phyloP scores from a whole-genome alignment of 2,797 vertebrate genomes.

The Darevskia mixta region DNA sequence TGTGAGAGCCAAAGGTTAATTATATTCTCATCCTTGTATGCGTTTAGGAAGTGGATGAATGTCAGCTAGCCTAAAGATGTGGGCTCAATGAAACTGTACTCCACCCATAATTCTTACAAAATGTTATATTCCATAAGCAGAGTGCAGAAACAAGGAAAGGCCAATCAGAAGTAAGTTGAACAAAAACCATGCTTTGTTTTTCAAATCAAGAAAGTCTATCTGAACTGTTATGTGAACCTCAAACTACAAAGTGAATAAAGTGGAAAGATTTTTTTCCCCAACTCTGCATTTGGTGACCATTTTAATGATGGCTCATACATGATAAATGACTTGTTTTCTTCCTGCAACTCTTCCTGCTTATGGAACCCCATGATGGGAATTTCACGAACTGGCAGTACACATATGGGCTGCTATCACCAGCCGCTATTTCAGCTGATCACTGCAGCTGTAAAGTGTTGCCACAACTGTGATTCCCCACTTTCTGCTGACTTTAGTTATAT shows the following conservation, averaged over 20 bases:
- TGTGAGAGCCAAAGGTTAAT: no score
- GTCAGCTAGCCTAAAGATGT: background rate
- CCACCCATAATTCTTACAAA: background rate
- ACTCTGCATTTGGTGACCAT: background rate
- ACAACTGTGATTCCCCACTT: background rate
- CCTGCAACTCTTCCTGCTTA: no score
- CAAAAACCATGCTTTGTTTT: background rate
- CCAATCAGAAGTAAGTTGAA: background rate
- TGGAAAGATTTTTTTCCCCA: background rate
- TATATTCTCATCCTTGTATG: no score
- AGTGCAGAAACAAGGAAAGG: background rate
- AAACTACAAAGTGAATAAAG: no score
- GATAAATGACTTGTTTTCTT: background rate
- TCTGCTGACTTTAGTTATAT: background rate
- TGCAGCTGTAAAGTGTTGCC: background rate
- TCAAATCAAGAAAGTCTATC: background rate
- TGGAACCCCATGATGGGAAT: background rate
- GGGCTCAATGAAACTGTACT: no score
- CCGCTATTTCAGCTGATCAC: background rate
- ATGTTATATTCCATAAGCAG: background rate
- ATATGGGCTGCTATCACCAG: no score
- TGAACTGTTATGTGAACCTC: background rate
- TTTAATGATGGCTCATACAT: background rate
- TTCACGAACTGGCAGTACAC: background rate
- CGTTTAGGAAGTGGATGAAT: background rate